phyloP scores from a whole-genome alignment of 2,888 invertebrate genomes.

The Caenorhabditis wallacei region DNA sequence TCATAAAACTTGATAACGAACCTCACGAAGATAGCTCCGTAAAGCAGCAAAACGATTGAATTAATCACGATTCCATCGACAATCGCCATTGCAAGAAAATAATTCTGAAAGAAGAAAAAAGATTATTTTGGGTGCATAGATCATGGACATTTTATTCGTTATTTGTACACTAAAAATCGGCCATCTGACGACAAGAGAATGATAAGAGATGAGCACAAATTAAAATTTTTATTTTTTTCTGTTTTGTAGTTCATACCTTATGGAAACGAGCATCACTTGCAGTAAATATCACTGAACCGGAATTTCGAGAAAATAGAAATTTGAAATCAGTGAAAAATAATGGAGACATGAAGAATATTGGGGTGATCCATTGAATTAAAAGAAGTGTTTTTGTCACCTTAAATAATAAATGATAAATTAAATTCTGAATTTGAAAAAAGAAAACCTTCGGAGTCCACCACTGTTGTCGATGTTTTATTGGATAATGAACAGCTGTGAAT shows the following conservation, averaged over 20 bases:
- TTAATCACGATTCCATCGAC: conserved; percentile 75
- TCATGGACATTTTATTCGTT: conserved; percentile 21
- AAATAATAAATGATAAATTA: background rate
- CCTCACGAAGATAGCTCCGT: conserved; percentile 74
- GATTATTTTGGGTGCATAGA: conserved; percentile 27
- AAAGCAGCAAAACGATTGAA: conserved; percentile 71
- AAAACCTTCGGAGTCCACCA: conserved; percentile 73
- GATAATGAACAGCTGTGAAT: conserved; percentile 76
- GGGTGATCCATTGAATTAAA: conserved; percentile 73
- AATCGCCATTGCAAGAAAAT: conserved; percentile 72
- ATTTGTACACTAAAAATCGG: conserved; percentile 35
- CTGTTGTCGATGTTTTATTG: conserved; percentile 72
- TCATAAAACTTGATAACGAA: conserved; percentile 37
- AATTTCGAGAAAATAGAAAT: conserved; percentile 65
- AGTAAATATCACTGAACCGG: conserved; percentile 70
- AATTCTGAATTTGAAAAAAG: background rate
- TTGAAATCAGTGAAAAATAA: conserved; percentile 72
- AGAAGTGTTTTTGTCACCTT: conserved; percentile 65
- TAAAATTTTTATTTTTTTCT: conserved; percentile 15
- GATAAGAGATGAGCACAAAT: conserved; percentile 35
- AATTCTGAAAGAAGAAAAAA: conserved; percentile 66
- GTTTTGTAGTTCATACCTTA: conserved; percentile 55
- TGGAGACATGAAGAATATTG: conserved; percentile 69
- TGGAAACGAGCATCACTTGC: conserved; percentile 71
- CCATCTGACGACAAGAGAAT: conserved; percentile 9